Evolutionary conservation across 2,888 invertebrate genomes (phyloP), one percentile per base, ranked within the genome.

Genomic region (Mesochorus sp.): DNA sequence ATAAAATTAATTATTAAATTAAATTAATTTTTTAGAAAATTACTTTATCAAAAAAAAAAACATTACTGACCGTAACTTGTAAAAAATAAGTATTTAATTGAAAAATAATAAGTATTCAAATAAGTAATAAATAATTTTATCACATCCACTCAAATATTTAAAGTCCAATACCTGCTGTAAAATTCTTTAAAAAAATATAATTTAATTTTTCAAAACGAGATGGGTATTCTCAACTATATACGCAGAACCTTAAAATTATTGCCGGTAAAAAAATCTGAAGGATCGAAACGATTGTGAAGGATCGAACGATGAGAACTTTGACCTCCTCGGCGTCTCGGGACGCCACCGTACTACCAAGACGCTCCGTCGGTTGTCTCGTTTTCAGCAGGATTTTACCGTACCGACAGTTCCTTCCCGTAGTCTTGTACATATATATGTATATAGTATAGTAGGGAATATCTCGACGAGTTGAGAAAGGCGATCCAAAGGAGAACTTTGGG

Each of bases 401-500:
- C 78, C 78, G 73, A 78, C 73, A 3, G 51, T 55, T 67, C 67
- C 55, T 21, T 53, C 19, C n/a, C 53, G 67, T 53, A 57, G 14
- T 14, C 24, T 53, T 12, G 4, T 31, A 4, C 14, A 34, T 61
- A 66, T 6, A 42, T 19, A 44, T 31, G 6, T 28, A 21, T 37
- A 62, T 24, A 55, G n/a, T n/a, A n/a, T n/a, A n/a, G n/a, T 8
- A 6, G 10, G 6, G 28, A 17, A 53, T 42, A 19, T 47, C 62
- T 55, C 68, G 68, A 47, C 10, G 64, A 71, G 70, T 66, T 53
- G 70, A 71, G 74, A 79, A 73, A 78, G 78, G 68, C 73, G 57
- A 80, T 55, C 70, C 73, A 61, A 74, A 73, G 77, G 72, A 72
- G 82, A 59, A 75, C 39, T 39, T 51, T 19, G 51, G 79, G 78